Conservation (phyloP, 2,888 invertebrate species). For the Drosophila neonasuta region DNA sequence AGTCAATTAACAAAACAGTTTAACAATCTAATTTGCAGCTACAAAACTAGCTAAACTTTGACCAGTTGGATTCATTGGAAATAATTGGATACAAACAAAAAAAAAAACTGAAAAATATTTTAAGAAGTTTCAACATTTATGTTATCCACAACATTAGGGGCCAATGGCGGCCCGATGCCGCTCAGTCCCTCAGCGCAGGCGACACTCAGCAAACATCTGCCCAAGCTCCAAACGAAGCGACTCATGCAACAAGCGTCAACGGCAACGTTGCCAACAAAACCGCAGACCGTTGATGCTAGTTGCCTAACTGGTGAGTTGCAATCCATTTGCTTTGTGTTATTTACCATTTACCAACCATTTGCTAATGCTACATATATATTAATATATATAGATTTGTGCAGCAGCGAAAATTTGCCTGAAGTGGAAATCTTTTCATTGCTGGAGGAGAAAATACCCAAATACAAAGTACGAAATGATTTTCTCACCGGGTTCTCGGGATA, state of each 20-base stretch:
- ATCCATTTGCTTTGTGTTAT: slow-evolving; percentile 1
- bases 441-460: slow-evolving; percentile 97
- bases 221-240: slow-evolving; percentile 79
- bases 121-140: slow-evolving; percentile 62
- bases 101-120: slow-evolving; percentile 3
- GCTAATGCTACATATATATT: slow-evolving; percentile 6
- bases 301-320: slow-evolving; percentile 81
- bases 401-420: slow-evolving; percentile 95
- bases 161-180: slow-evolving; percentile 78
- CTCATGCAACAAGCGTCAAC: slow-evolving; percentile 68
- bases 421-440: slow-evolving; percentile 97
- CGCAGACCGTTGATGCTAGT: slow-evolving; percentile 79
- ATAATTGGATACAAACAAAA: slow-evolving; percentile 1
- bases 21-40: slow-evolving; percentile 53
- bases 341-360: not conserved
- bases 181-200: slow-evolving; percentile 82
- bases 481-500: slow-evolving; percentile 95
- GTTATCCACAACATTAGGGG: slow-evolving; percentile 78
- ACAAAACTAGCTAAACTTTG: slow-evolving; percentile 41
- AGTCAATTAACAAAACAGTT: slow-evolving; percentile 60
- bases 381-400: slow-evolving; percentile 90
- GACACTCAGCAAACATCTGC: slow-evolving; percentile 82
- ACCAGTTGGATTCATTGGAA: slow-evolving; percentile 28
- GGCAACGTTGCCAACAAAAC: slow-evolving; percentile 39
- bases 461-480: slow-evolving; percentile 95